phyloP scores from a whole-genome alignment of 2,888 invertebrate genomes.

The Noctua comes region DNA sequence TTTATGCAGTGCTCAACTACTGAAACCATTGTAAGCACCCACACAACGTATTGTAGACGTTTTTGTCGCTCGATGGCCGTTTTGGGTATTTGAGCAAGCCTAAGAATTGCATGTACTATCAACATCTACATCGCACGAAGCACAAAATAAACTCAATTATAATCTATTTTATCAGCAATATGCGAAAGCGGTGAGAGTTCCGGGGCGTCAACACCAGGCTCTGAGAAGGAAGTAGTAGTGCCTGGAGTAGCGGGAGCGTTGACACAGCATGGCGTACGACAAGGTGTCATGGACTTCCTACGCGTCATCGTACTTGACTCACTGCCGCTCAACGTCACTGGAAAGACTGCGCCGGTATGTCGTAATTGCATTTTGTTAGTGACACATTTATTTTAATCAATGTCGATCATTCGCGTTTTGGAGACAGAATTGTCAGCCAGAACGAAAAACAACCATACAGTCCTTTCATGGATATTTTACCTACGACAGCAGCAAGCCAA shows the following conservation, averaged over 20 bases:
- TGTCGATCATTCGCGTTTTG: fast-evolving
- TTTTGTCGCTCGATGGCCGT: neutral
- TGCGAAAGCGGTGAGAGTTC: constrained; percentile 94
- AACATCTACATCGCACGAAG: neutral
- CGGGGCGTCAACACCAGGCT: constrained; percentile 94
- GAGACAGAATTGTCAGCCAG: neutral
- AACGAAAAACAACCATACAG: neutral
- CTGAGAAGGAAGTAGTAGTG: constrained; percentile 90
- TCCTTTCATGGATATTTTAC: neutral
- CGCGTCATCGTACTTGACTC: constrained; percentile 98
- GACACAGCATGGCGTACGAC: constrained; percentile 95
- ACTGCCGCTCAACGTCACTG: constrained; percentile 94
- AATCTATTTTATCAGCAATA: constrained; percentile 75
- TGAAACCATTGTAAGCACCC: neutral
- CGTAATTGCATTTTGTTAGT: neutral
- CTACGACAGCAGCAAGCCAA: neutral
- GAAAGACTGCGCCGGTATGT: constrained; percentile 93
- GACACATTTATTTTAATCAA: neutral
- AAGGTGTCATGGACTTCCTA: constrained; percentile 98
- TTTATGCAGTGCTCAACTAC: neutral
- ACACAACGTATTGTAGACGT: neutral
- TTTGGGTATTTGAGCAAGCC: neutral
- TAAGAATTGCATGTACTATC: neutral
- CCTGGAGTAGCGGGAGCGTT: constrained; percentile 87
- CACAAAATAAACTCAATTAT: neutral